Base-by-base conservation (phyloP, 2,888 invertebrate genomes). In the Drosophila anomalipes region DNA sequence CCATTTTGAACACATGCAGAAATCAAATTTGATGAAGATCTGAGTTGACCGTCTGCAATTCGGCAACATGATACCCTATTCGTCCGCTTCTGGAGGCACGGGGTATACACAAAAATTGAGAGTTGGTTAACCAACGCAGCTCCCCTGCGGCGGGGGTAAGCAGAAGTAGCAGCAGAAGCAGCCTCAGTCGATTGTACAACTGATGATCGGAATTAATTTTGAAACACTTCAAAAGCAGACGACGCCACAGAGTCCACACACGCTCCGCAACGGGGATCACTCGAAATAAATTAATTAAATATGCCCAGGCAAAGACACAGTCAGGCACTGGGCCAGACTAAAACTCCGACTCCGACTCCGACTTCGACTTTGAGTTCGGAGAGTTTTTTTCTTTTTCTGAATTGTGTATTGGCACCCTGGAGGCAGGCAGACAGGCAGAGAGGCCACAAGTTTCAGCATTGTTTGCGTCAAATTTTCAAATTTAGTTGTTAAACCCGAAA, bases 151-250 rank as follows among this genome's bases (percentile, higher is more conserved):
- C 79, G 79, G 91, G 74, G 63, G 58, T 44, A 44, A 57, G 57
- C 56, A 39, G 56, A 57, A 39, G 56, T 28, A 37, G 49, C 7
- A 49, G 44, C 41, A 44, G 57, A n/a, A 39, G 44, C 74, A 53
- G 51, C 63, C 57, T 58, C 58, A 58, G 22, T 44, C 41, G 58
- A 59, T 61, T 71, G 68, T 63, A 56, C 54, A 68, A 69, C 89
- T 90, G 91, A 89, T 89, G 87, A 82, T 88, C 80, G 75, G 88
- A 91, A 91, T 91, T 91, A 90, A 91, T 91, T 90, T 84, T 77
- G 87, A 91, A 90, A 91, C 91, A 91, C 90, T 90, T 91, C 89
- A 90, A 89, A 74, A 74, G 73, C 76, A 66, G 76, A 62, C 69
- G 82, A 82, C 77, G 80, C 77, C 82, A 74, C 41, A 37, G 33